Conservation (phyloP, 2,888 invertebrate genomes). For the Lomographa bimaculata region DNA sequence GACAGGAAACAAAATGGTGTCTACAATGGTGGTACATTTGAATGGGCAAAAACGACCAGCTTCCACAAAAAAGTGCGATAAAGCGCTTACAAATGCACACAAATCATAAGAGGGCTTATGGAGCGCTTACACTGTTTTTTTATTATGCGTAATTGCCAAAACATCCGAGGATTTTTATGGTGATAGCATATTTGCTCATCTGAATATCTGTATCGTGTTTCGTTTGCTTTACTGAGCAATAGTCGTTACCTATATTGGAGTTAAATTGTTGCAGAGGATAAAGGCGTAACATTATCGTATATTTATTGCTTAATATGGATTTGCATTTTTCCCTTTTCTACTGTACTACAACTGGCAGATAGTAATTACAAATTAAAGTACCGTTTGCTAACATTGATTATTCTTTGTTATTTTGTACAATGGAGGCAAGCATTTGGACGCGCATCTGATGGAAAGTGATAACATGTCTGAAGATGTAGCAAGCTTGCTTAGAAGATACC, state of each 20-base stretch:
- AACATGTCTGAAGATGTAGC: too few relatives aligned
- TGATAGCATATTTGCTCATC: conserved; percentile 26
- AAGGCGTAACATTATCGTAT: conserved; percentile 3
- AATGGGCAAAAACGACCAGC: conserved; percentile 36
- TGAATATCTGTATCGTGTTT: conserved; percentile 25
- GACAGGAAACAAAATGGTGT: conserved; percentile 60
- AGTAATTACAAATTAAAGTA: too few relatives aligned
- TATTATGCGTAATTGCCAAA: conserved; percentile 35
- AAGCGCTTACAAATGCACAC: conserved; percentile 35
- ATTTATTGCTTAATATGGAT: background rate
- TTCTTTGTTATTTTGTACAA: too few relatives aligned
- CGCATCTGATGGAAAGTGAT: too few relatives aligned
- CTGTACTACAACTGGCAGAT: too few relatives aligned
- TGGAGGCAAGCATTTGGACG: too few relatives aligned
- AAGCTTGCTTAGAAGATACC: too few relatives aligned
- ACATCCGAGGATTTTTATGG: conserved; percentile 31
- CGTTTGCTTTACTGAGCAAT: conserved; percentile 18
- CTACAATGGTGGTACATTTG: conserved; percentile 51
- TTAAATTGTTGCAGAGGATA: conserved; percentile 14
- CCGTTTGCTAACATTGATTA: too few relatives aligned
- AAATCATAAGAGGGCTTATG: conserved; percentile 35
- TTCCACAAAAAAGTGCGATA: conserved; percentile 30
- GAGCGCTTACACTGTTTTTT: conserved; percentile 33
- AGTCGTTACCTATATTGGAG: conserved; percentile 13
- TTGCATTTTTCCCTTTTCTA: too few relatives aligned